Evolutionary conservation across 2,797 vertebrate species (phyloP), one percentile per base, ranked within the genome.

Genomic region (Falco berigora): DNA sequence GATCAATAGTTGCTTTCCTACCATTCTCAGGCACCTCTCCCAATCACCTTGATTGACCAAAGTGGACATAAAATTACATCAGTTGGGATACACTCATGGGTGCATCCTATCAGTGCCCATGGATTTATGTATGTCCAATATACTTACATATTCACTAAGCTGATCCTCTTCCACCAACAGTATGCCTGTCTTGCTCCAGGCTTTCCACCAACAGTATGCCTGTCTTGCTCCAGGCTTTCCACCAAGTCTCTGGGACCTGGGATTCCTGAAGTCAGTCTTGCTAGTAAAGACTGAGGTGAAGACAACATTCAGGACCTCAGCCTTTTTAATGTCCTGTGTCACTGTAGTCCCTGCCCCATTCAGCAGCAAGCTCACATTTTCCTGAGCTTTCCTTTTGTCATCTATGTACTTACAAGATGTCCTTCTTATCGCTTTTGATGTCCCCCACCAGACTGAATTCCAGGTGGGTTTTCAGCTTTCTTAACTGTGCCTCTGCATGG

Each of bases 401-500:
- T 17, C 42, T 44, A 44, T 44, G 42, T 44, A 44, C 42, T 44
- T 8, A 19, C 0, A 68, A 68, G 38, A 42, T 67, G 36, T 6
- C 25, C 20, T 24, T 61, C 32, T 27, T 18, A 8, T 15, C 44
- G n/a, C n/a, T 18, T 14, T 53, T 49, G 42, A 49, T 3, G 2
- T 36, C 38, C 13, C 52, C n/a, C 11, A 9, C 9, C n/a, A 49
- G 40, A 62, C 42, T 55, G 15, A 56, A 21, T 55, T 69, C 22
- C 56, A 63, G 42, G 18, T 19, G 22, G 18, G 18, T 23, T 83
- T 68, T 55, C 4, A 4, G 55, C 17, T 49, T 69, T 52, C 13
- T 12, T 59, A 44, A 66, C 17, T 46, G 28, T 1, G 0, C 3
- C 28, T 72, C 73, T 53, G 23, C 38, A 52, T 3, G 3, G 2